These are phyloP conservation scores for Daubentonia madagascariensis DNA, from an alignment of 2,113 vertebrate genomes.

Conservation along the genomic window DNA sequence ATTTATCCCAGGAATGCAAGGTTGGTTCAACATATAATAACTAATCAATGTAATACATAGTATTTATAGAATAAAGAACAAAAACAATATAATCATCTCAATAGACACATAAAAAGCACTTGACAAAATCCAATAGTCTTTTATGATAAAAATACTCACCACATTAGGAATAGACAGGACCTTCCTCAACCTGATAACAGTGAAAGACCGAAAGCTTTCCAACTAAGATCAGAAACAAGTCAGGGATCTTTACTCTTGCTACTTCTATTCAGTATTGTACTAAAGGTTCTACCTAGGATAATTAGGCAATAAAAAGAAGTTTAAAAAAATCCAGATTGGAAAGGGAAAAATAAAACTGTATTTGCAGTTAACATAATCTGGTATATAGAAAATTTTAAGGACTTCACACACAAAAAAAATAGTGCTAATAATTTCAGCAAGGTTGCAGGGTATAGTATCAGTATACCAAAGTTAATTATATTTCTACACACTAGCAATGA, in stretches of 20 bases:
- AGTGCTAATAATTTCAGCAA: not conserved
- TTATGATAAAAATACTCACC: not conserved
- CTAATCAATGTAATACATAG: not conserved
- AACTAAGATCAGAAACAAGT: not conserved
- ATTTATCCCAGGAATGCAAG: not conserved
- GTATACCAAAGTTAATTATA: not conserved
- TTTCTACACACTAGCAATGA: not conserved
- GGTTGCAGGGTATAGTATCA: not conserved
- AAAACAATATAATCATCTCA: not conserved
- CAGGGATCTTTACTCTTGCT: not conserved
- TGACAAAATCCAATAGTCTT: not conserved
- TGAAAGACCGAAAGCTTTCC: not conserved
- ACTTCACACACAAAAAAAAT: not conserved
- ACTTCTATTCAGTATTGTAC: not conserved
- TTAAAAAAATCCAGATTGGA: not conserved
- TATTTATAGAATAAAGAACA: not conserved
- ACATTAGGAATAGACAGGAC: not conserved
- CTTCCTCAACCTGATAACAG: not conserved
- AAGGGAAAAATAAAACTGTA: not conserved
- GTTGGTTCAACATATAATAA: not conserved
- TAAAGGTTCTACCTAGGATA: not conserved
- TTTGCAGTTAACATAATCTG: not conserved
- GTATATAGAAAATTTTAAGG: not conserved
- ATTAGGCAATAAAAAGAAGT: not conserved
- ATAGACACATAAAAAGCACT: not conserved